A percentile compares a stretch with the other conserved stretches of the same genome.
phyloP scores from a whole-genome alignment of 2,113 vertebrate genomes.

The Galemys pyrenaicus region DNA sequence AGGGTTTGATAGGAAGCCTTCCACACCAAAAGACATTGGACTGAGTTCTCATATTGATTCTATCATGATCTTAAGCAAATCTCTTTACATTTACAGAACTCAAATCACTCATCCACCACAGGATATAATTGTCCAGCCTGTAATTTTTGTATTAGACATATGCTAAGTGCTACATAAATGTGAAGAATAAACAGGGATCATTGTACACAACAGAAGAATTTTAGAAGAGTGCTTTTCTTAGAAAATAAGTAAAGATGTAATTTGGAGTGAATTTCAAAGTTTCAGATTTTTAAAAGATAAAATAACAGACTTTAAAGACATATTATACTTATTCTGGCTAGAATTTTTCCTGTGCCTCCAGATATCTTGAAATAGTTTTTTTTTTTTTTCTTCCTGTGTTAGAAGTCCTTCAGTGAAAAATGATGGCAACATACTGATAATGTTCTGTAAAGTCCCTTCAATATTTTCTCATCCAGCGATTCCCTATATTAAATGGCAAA shows the following conservation, averaged over 20 bases:
- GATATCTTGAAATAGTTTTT: background rate
- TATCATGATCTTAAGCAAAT: background rate
- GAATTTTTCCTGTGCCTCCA: background rate
- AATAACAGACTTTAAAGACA: conserved; percentile 8
- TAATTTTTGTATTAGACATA: background rate
- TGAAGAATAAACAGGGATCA: background rate
- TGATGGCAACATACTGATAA: background rate
- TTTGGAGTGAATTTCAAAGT: background rate
- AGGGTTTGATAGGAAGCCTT: conserved; percentile 18
- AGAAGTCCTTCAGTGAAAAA: conserved; percentile 5
- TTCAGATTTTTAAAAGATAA: background rate
- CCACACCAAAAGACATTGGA: background rate
- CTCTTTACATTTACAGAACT: background rate
- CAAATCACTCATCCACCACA: background rate
- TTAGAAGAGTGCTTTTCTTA: background rate
- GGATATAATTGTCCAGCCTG: background rate
- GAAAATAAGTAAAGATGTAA: conserved; percentile 8
- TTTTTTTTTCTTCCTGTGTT: background rate
- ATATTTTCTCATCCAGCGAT: background rate
- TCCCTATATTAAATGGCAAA: conserved; percentile 7
- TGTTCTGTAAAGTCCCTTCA: background rate
- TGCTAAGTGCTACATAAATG: background rate
- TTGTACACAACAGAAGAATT: background rate
- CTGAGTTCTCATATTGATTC: background rate
- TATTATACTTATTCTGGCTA: background rate